Conservation (phyloP, 2,888 invertebrate genomes). For the Metallyticus violacea region DNA sequence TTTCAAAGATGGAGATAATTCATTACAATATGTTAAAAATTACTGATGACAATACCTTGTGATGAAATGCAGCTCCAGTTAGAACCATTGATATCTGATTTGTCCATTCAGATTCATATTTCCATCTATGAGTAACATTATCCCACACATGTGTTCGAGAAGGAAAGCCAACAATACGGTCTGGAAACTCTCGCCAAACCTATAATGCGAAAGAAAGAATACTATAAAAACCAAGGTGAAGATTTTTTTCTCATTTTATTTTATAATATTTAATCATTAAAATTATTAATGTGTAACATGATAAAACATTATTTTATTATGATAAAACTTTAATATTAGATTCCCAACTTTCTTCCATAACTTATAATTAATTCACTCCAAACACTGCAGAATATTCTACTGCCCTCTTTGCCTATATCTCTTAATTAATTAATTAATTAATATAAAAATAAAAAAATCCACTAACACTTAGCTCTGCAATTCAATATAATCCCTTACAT, state of each 20-base stretch:
- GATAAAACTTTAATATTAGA: too few relatives aligned
- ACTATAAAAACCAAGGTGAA: neutral
- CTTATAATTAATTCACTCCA: too few relatives aligned
- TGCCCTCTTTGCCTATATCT: too few relatives aligned
- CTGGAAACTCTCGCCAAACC: constrained; percentile 97
- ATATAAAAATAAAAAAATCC: too few relatives aligned
- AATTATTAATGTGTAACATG: neutral
- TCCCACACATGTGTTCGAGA: constrained; percentile 94
- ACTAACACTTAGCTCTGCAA: too few relatives aligned
- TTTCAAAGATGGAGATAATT: too few relatives aligned
- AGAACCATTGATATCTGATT: constrained; percentile 94
- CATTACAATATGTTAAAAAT: too few relatives aligned
- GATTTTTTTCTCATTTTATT: too few relatives aligned
- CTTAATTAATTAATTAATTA: too few relatives aligned
- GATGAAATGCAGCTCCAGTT: constrained; percentile 95
- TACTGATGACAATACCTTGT: constrained; percentile 60
- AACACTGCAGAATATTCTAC: too few relatives aligned
- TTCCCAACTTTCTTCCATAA: too few relatives aligned
- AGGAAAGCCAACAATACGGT: constrained; percentile 93
- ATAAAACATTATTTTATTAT: neutral
- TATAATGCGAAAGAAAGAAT: constrained; percentile 52
- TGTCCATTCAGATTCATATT: constrained; percentile 96
- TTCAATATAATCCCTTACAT: too few relatives aligned
- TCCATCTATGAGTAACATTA: constrained; percentile 80
- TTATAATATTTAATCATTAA: neutral